Base-by-base conservation (phyloP, 2,888 invertebrate genomes). In the Lasioglossum lativentre region DNA sequence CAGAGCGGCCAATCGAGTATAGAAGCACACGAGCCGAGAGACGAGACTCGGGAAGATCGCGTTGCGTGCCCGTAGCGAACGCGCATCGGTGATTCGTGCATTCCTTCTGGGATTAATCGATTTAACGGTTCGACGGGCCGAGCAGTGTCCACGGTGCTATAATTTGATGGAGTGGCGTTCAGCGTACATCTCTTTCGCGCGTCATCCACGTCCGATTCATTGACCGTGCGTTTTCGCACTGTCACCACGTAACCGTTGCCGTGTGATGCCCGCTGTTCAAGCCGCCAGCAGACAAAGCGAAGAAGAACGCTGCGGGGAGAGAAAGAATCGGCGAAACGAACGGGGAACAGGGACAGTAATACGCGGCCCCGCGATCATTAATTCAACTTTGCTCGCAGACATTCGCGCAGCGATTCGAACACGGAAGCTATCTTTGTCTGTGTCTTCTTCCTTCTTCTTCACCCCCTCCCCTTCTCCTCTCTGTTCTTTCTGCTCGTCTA, bases 171-270 rank as follows among this genome's bases (percentile, higher is more conserved):
- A 92, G 90, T 92, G 91, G 89, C 90, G 89, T 90, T 88, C 89
- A 89, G 89, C 86, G 88, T 83, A 79, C 91, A 85, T 90, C 89
- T 90, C 91, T 89, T 86, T 91, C 90, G 87, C 89, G 89, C 87
- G 89, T 92, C 92, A 91, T 92, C 91, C 91, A 90, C 89, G 92
- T 93, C 92, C 91, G 90, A 93, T 93, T 92, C 93, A 92, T 93
- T 92, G 92, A 90, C 87, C 90, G 91, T 90, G 88, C 88, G 86
- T 92, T 93, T 93, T 93, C 91, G 94, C 94, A 91, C 88, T 92
- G 93, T 94, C 94, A 94, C 92, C 88, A 87, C 88, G 88, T 92
- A 92, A 92, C 92, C 91, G 92, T 91, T 93, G 88, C 88, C 87
- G 87, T n/a, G 66, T 89, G 89, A 91, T 91, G 90, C 88, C 47